Conservation (phyloP, 53 echinoderm and acorn worm genomes). For the Echinarachnius parma region DNA sequence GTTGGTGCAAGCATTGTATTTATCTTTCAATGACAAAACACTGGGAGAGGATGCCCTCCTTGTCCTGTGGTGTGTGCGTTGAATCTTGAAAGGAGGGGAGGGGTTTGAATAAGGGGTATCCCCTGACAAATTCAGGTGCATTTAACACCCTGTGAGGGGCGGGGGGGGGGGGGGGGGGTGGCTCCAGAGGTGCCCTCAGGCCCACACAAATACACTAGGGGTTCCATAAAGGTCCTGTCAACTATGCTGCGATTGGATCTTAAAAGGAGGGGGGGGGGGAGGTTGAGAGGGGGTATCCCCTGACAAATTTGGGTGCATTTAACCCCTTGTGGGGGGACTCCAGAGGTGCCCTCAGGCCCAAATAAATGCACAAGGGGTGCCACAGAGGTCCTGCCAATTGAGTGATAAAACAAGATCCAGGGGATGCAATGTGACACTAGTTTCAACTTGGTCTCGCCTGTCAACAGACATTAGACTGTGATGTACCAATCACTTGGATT, state of each 20-base stretch:
- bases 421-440: constrained; percentile 18
- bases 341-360: constrained; percentile 13
- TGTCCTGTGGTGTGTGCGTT: too few relatives aligned
- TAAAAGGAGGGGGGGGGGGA: too few relatives aligned
- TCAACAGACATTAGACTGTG: constrained; percentile 12
- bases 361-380: constrained; percentile 12
- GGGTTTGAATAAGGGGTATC: constrained; percentile 28
- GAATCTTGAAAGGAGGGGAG: not conserved
- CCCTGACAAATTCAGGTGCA: constrained; percentile 40
- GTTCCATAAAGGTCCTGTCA: too few relatives aligned
- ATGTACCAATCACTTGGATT: constrained; percentile 10
- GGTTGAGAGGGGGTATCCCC: too few relatives aligned
- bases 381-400: constrained; percentile 18
- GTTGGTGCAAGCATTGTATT: too few relatives aligned
- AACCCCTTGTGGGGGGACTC: constrained; percentile 1
- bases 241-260: too few relatives aligned
- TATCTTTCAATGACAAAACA: too few relatives aligned
- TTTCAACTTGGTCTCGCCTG: constrained; percentile 25
- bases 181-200: too few relatives aligned
- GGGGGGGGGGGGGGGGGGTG: not conserved
- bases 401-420: constrained; percentile 21
- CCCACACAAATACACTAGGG: too few relatives aligned
- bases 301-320: too few relatives aligned
- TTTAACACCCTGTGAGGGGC: constrained; percentile 20
- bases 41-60: too few relatives aligned